These are phyloP conservation scores for Hoplostethus mediterraneus DNA, from an alignment of 2,797 vertebrate species.

Conservation along the genomic window DNA sequence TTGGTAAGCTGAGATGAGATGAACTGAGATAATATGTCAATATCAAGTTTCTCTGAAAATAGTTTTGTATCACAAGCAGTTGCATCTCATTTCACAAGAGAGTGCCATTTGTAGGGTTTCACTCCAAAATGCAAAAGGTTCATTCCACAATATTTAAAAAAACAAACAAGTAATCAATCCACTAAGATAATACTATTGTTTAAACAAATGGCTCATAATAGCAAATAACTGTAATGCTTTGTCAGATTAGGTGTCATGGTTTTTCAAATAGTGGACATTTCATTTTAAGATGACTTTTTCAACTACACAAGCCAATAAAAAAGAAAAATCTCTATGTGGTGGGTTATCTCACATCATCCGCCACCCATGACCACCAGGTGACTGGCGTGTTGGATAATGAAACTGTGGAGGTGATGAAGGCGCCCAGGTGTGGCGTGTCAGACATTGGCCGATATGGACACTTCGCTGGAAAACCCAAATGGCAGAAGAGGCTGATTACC, in stretches of 20 bases:
- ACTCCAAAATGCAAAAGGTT: too few species aligned
- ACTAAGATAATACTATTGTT: too few species aligned
- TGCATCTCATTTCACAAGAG: too few species aligned
- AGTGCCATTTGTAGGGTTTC: too few species aligned
- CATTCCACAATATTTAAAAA: too few species aligned
- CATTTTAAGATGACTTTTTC: too few species aligned
- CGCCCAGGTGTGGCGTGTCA: slow-evolving; percentile 86
- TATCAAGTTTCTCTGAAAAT: background rate
- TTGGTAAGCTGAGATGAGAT: background rate
- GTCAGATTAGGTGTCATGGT: too few species aligned
- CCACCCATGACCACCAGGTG: slow-evolving; percentile 46
- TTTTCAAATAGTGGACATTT: too few species aligned
- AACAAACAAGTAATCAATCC: too few species aligned
- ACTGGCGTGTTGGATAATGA: slow-evolving; percentile 81
- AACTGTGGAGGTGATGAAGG: slow-evolving; percentile 75
- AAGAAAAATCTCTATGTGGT: background rate
- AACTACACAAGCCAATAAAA: background rate
- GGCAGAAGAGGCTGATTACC: slow-evolving; percentile 81
- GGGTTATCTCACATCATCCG: background rate
- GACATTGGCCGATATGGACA: slow-evolving; percentile 75
- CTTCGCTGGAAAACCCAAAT: slow-evolving; percentile 69
- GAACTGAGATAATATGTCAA: background rate
- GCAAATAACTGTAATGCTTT: too few species aligned
- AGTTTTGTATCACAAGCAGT: background rate
- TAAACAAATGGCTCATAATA: too few species aligned